These are phyloP conservation scores for Raphicerus campestris DNA, from an alignment of 2,113 vertebrate genomes.

Conservation along the genomic window DNA sequence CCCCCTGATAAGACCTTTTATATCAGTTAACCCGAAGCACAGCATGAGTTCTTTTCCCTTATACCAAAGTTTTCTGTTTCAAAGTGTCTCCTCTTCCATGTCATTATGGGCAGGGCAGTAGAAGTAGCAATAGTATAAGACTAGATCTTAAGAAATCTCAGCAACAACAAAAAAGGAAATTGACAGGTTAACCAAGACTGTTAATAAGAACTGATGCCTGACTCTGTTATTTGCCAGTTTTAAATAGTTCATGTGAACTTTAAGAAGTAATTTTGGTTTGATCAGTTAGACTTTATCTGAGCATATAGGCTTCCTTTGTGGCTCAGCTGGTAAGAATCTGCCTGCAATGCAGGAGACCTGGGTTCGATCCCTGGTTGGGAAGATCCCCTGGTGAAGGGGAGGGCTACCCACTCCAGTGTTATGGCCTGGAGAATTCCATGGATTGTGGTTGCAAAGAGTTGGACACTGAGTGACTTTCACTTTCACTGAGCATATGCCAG, in stretches of 20 bases:
- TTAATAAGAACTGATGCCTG: not conserved
- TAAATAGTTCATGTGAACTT: not conserved
- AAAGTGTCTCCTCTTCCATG: not conserved
- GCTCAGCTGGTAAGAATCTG: not conserved
- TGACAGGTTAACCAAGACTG: not conserved
- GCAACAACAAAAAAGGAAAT: not conserved
- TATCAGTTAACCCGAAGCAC: not conserved
- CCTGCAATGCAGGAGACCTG: not conserved
- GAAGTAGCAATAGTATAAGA: not conserved
- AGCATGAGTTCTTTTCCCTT: not conserved
- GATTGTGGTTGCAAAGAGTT: not conserved
- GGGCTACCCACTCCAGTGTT: not conserved
- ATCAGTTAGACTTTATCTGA: not conserved
- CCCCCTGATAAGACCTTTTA: not conserved
- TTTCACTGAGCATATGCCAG: not conserved
- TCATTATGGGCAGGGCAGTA: not conserved
- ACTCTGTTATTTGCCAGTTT: not conserved
- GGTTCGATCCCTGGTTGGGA: not conserved
- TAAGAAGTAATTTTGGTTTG: not conserved
- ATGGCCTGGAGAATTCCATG: not conserved
- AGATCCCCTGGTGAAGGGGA: not conserved
- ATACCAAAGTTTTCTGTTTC: not conserved
- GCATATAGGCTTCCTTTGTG: not conserved
- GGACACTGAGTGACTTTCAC: not conserved
- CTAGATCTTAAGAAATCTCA: not conserved